A percentile compares a stretch with the other conserved stretches of the same genome.
Evolutionary conservation across 2,797 vertebrate genomes (phyloP).

Genomic region (Acridotheres tristis): DNA sequence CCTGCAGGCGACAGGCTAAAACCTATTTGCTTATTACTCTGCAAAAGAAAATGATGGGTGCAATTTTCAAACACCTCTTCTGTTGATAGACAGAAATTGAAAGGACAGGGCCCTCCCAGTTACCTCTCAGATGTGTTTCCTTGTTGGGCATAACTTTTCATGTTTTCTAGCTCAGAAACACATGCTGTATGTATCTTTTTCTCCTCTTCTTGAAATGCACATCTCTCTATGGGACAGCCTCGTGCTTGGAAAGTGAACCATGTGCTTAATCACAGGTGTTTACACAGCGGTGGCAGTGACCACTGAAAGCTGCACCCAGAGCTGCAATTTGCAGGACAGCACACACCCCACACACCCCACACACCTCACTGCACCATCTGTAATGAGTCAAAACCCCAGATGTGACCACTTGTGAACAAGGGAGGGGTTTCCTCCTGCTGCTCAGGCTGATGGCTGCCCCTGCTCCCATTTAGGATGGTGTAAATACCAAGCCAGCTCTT

Average conservation of each 20-base stretch:
- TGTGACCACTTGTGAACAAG: neutral
- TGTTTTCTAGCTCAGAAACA: neutral
- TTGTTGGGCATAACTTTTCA: neutral
- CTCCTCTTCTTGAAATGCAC: neutral
- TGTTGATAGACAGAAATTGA: constrained; percentile 19
- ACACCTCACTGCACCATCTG: neutral
- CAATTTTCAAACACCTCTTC: constrained; percentile 33
- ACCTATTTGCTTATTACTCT: constrained; percentile 58
- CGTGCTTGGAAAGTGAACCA: neutral
- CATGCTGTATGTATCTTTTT: neutral
- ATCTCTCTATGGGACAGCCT: neutral
- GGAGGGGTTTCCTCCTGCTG: neutral
- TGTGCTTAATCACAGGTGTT: neutral
- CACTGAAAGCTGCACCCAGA: neutral
- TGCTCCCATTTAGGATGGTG: neutral
- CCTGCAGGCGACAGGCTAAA: constrained; percentile 59
- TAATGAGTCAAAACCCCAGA: neutral
- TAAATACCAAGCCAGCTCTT: neutral
- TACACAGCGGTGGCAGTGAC: neutral
- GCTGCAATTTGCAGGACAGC: accelerated
- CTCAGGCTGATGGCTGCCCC: neutral
- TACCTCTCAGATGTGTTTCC: neutral
- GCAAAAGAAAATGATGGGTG: constrained; percentile 46
- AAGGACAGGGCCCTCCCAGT: neutral
- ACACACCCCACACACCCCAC: neutral